These are phyloP conservation scores for Peromyscus melanophrys DNA, from an alignment of 2,797 vertebrate species.

Conservation along the genomic window DNA sequence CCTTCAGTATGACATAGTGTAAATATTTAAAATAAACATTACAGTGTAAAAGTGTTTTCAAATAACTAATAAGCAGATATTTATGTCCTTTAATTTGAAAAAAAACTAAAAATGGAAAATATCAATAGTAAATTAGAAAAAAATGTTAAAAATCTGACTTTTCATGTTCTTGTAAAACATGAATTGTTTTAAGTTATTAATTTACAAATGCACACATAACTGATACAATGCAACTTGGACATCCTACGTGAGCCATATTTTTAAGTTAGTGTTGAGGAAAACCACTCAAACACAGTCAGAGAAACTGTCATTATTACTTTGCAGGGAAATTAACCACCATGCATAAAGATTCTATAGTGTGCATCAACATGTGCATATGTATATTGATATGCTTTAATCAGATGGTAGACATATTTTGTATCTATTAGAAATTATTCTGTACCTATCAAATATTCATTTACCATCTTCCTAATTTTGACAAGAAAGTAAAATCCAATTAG, in stretches of 20 bases:
- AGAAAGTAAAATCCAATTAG: neutral
- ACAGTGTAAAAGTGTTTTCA: neutral
- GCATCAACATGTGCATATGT: neutral
- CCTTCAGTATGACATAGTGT: neutral
- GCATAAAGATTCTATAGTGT: neutral
- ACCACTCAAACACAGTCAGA: neutral
- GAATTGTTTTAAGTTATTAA: neutral
- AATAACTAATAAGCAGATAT: neutral
- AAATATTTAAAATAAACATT: neutral
- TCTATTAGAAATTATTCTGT: neutral
- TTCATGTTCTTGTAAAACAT: neutral
- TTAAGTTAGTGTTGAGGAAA: neutral
- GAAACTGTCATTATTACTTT: neutral
- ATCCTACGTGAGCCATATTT: neutral
- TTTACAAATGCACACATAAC: neutral
- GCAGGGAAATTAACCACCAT: neutral
- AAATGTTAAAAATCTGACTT: neutral
- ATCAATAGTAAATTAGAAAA: neutral
- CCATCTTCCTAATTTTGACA: neutral
- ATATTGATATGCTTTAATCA: neutral
- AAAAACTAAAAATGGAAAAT: neutral
- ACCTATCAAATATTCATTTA: neutral
- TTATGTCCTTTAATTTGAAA: neutral
- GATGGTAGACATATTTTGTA: neutral
- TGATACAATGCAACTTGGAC: neutral